Conservation (phyloP, 1,140 invertebrate species). For the Trichonephila inaurata region DNA sequence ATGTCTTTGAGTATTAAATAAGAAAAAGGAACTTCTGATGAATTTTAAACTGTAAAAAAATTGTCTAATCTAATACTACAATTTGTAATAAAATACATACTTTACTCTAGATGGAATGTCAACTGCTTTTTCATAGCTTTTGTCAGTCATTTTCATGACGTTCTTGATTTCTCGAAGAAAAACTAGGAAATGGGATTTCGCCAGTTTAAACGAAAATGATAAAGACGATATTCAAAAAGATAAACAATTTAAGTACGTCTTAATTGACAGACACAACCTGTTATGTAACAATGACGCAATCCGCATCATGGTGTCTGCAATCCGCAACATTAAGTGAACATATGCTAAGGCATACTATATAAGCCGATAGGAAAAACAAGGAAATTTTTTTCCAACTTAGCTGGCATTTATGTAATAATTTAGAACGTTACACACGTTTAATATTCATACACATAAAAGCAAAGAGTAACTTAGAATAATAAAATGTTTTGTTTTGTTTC, state of each 20-base stretch:
- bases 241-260: neutral
- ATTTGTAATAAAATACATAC: neutral
- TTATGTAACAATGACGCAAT: conserved; percentile 41
- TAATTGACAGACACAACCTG: neutral
- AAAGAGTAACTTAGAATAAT: too few species aligned
- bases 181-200: conserved; percentile 31
- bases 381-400: too few species aligned
- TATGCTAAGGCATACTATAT: too few species aligned
- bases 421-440: too few species aligned
- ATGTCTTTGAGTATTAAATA: neutral
- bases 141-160: conserved; percentile 5
- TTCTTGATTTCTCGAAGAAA: conserved; percentile 37
- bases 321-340: too few species aligned
- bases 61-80: too few species aligned
- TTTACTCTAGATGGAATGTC: neutral
- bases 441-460: too few species aligned
- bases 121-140: neutral
- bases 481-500: too few species aligned
- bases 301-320: neutral
- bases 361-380: too few species aligned
- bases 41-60: too few species aligned
- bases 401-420: too few species aligned
- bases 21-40: neutral
- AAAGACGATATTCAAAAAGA: neutral
- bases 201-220: conserved; percentile 8